Base-by-base conservation (phyloP, 2,888 invertebrate genomes). In the Ormia ochracea region DNA sequence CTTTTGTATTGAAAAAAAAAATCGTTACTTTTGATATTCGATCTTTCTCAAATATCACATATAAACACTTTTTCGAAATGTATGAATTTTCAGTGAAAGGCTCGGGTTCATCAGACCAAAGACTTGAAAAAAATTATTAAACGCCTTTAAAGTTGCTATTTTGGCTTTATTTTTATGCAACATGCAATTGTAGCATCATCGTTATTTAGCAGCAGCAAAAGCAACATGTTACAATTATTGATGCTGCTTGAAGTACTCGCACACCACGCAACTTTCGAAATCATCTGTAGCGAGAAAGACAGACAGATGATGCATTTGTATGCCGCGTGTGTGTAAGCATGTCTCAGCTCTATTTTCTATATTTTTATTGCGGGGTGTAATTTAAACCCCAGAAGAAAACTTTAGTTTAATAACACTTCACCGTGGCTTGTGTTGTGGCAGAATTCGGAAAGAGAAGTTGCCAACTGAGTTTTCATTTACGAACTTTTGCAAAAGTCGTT, bases 111-210 rank as follows among this genome's bases (percentile, higher is more conserved):
- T 63, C 56, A 80, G 80, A 80, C 80, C 80, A 80, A 69, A 72
- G 48, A 76, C 63, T 68, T 72, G 17, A 43, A 19, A 43, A 19
- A 43, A 10, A 69, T 68, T 26, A 54, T 48, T 43, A 58, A 77
- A 77, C 77, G 69, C 65, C 43, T 77, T 38, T 23, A 52, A 73
- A 41, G 73, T 61, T 66, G 14, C 31, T 52, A 56, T 28, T 65
- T 17, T 59, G 19, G 10, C 56, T 77, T 77, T 75, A 31, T 58
- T 50, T 80, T 80, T 73, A 76, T 76, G 80, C 72, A 80, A 80
- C 80, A 80, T 80, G 80, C 80, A 73, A 80, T 76, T 63, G 36
- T 10, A 63, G 36, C 66, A 80, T 73, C 76, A 80, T n/a, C 48
- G 36, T 36, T 41, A 52, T 43, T 50, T 6, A 48, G 23, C 12